Evolutionary conservation across 2,888 invertebrate species (phyloP).

Genomic region (Scaptomyza caliginosa): DNA sequence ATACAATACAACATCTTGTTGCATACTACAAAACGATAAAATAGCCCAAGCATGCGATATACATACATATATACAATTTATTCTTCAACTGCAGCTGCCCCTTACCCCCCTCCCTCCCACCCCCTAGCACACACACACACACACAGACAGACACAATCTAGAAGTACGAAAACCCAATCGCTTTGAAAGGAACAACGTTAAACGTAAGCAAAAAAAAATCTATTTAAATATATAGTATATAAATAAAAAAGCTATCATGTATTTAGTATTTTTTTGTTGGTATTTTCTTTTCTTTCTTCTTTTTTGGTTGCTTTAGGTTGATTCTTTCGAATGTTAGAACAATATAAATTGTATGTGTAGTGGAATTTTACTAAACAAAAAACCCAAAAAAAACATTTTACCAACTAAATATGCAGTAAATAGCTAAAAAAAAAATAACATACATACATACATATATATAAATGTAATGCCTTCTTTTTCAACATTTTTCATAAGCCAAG

Average conservation of each 20-base stretch:
- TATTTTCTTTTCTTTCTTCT: conserved; percentile 1
- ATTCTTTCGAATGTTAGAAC: conserved; percentile 24
- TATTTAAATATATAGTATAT: not conserved
- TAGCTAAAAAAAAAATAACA: too few relatives aligned
- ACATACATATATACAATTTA: not conserved
- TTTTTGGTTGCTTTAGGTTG: not conserved
- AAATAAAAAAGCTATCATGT: conserved; percentile 11
- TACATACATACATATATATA: conserved; percentile 1
- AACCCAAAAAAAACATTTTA: conserved; percentile 22
- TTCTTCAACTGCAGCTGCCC: too few relatives aligned
- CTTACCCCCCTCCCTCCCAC: conserved; percentile 18
- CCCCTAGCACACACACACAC: conserved; percentile 2
- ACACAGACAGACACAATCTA: conserved; percentile 24
- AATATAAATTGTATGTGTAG: conserved; percentile 39
- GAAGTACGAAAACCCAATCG: conserved; percentile 29
- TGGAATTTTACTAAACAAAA: conserved; percentile 43
- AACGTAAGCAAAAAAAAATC: conserved; percentile 15
- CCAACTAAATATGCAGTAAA: conserved; percentile 34
- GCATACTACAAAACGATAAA: conserved; percentile 21
- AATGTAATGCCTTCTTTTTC: conserved; percentile 42
- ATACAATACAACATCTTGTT: conserved; percentile 58
- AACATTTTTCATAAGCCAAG: conserved; percentile 25
- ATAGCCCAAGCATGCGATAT: conserved; percentile 19
- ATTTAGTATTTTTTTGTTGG: conserved; percentile 12
- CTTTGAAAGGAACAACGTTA: conserved; percentile 29